Evolutionary conservation across 2,797 vertebrate species (phyloP), one percentile per base, ranked within the genome.

Genomic region (Melanotaenia parkinsoni): DNA sequence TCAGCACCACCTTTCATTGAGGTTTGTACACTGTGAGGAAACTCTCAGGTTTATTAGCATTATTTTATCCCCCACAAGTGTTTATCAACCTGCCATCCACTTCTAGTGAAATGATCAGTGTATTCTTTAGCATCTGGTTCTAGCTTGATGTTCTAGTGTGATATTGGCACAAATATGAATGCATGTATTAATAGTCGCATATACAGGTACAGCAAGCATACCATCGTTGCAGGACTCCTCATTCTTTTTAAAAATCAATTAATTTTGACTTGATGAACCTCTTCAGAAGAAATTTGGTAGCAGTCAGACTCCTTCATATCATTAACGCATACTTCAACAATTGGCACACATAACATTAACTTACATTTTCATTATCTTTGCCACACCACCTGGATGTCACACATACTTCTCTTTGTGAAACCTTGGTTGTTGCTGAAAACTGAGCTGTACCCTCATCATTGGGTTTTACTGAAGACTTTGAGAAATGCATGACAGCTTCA

Each of bases 1-100:
- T 89, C 95, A 22, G 89, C 95, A 0, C 90, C 94, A 0, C 87
- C 90, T 13, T 88, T 97, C 51, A 96, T 96, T 0, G 96, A 99
- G 96, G 98, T 98, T 90, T 67, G 90, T 88, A 59, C 4, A 13
- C 20, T 63, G 5, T 35, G 9, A 51, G 14, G 18, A 40, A 22
- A 11, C 1, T 24, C 12, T 43, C 38, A 20, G 54, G 13, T 56
- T 65, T 16, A 65, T 3, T 45, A 12, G n/a, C 18, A 18, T 13
- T 38, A 53, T 18, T 45, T 45, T 45, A 4, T 16, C 3, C 40
- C 4, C 43, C 22, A 22, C 4, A 13, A 54, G 22, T 54, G 14
- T 28, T 26, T 54, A 54, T 10, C 24, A 28, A 26, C n/a, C 24
- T 14, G 28, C 51, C 5, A 28, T 54, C 24, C 12, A 28, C 1